These are phyloP conservation scores for Cephalopachus bancanus DNA, from an alignment of 2,797 vertebrate species.

Conservation along the genomic window DNA sequence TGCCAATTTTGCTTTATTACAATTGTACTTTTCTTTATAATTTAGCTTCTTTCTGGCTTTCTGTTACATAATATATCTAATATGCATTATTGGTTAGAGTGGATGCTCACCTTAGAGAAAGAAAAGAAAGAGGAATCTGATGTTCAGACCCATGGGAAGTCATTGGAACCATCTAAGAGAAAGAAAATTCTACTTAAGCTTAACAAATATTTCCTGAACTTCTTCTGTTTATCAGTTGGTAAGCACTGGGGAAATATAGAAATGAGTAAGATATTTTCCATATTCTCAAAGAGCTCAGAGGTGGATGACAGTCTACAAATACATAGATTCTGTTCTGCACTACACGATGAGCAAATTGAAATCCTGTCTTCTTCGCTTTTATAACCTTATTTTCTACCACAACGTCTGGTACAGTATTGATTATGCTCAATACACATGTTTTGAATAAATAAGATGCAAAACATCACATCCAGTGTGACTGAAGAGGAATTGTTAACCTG, in stretches of 20 bases:
- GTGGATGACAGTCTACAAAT: background rate
- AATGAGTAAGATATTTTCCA: background rate
- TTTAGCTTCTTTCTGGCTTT: conserved; percentile 40
- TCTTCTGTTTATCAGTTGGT: conserved; percentile 13
- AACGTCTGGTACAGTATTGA: background rate
- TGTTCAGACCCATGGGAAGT: conserved; percentile 16
- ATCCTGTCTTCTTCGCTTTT: background rate
- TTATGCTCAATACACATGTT: background rate
- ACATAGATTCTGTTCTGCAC: background rate
- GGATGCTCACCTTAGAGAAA: background rate
- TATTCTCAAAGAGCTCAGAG: conserved; percentile 2
- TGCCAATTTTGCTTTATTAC: background rate
- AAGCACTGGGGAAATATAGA: background rate
- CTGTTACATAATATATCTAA: background rate
- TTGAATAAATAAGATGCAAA: background rate
- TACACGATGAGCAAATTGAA: background rate
- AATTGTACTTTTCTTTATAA: background rate
- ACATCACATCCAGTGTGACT: background rate
- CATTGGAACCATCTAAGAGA: background rate
- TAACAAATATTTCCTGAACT: background rate
- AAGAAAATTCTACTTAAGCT: conserved; percentile 10
- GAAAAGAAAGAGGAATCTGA: background rate
- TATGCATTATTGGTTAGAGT: background rate
- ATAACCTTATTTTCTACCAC: background rate
- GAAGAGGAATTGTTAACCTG: conserved; percentile 16